Evolutionary conservation across 2,888 invertebrate species (phyloP).

Genomic region (Chloroclysta siterata): DNA sequence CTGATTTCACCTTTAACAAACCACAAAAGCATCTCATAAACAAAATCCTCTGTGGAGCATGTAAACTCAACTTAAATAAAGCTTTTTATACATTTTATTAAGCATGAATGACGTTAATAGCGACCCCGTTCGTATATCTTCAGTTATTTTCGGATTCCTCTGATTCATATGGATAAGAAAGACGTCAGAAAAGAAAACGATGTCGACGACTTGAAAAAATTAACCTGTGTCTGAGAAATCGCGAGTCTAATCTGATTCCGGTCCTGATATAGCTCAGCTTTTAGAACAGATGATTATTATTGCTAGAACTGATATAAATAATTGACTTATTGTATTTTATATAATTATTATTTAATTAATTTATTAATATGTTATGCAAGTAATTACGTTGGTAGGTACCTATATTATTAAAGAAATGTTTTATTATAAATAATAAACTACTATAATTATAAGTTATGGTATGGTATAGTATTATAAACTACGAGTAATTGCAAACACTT

Average conservation of each 20-base stretch:
- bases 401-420: no score
- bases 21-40: not conserved
- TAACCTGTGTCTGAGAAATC: constrained; percentile 28
- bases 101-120: constrained; percentile 52
- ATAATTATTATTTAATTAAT: no score
- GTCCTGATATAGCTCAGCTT: constrained; percentile 16
- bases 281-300: not conserved
- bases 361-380: no score
- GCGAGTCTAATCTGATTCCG: constrained; percentile 16
- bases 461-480: no score
- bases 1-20: not conserved
- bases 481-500: no score
- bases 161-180: constrained; percentile 55
- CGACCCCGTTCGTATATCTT: constrained; percentile 52
- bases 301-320: not conserved
- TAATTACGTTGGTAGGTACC: no score
- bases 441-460: no score
- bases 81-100: constrained; percentile 50
- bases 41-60: not conserved
- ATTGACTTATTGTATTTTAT: no score
- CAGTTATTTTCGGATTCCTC: constrained; percentile 56
- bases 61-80: constrained; percentile 33
- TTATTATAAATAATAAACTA: no score
- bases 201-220: constrained; percentile 30
- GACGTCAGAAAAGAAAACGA: constrained; percentile 33